These are phyloP conservation scores for Gymnocheta viridis DNA, from an alignment of 2,888 invertebrate genomes.

Conservation along the genomic window DNA sequence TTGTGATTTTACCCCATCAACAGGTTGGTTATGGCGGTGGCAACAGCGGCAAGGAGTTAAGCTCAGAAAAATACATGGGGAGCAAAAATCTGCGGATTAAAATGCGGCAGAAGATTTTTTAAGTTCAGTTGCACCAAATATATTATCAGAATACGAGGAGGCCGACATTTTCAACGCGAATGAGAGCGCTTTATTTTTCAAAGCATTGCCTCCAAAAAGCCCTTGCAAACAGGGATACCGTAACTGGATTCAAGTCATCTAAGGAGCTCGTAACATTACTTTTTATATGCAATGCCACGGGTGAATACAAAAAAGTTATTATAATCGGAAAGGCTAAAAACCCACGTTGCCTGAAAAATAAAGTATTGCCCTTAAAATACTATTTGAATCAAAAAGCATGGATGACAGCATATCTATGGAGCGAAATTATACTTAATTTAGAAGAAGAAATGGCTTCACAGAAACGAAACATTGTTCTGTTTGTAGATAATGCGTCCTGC, in stretches of 20 bases:
- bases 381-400: too few species aligned
- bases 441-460: conserved; percentile 44
- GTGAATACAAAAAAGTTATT: conserved; percentile 41
- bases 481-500: conserved; percentile 42
- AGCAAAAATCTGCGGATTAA: conserved; percentile 55
- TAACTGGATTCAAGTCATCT: conserved; percentile 54
- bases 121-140: conserved; percentile 52
- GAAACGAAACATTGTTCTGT: conserved; percentile 46
- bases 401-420: too few species aligned
- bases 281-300: conserved; percentile 34
- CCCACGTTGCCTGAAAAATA: too few species aligned
- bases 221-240: conserved; percentile 51
- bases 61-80: conserved; percentile 57
- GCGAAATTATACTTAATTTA: conserved; percentile 47
- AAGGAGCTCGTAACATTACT: conserved; percentile 49
- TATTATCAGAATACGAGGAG: conserved; percentile 55
- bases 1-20: conserved; percentile 56
- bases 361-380: too few species aligned
- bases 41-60: conserved; percentile 57
- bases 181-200: conserved; percentile 57
- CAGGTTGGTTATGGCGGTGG: conserved; percentile 56
- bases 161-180: conserved; percentile 56
- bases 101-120: conserved; percentile 55
- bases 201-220: conserved; percentile 59
- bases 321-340: too few species aligned